Conservation (phyloP, 2,888 invertebrate species). For the Argyra leucocephala region DNA sequence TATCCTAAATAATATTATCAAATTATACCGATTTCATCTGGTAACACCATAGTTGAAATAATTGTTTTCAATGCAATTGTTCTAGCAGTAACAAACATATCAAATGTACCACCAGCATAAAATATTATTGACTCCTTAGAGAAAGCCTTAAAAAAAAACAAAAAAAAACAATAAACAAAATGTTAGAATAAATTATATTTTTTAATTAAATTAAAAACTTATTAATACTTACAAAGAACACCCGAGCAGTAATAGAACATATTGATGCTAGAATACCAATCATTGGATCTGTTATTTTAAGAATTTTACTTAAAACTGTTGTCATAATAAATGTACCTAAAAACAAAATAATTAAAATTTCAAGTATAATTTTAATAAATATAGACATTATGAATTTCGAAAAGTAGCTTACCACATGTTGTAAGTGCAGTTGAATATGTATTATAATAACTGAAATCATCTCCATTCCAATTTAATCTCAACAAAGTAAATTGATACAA, state of each 20-base stretch:
- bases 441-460: conserved; percentile 35
- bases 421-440: conserved; percentile 36
- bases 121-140: conserved; percentile 33
- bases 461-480: conserved; percentile 40
- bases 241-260: conserved; percentile 35
- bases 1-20: background rate
- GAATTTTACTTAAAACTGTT: conserved; percentile 37
- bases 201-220: background rate
- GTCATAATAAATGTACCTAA: conserved; percentile 41
- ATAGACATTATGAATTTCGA: no score
- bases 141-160: conserved; percentile 33
- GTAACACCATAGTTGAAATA: conserved; percentile 38
- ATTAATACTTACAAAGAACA: conserved; percentile 35
- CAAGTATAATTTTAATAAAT: no score
- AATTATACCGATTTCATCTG: conserved; percentile 40
- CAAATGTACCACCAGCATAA: conserved; percentile 36
- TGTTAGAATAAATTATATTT: background rate
- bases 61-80: conserved; percentile 41
- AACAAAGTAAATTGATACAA: conserved; percentile 37
- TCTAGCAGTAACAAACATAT: conserved; percentile 39
- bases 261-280: conserved; percentile 39
- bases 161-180: background rate
- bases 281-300: conserved; percentile 37
- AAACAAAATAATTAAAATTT: no score
- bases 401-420: conserved; percentile 28